Evolutionary conservation across 2,113 vertebrate species (phyloP).

Genomic region (Microtus pennsylvanicus): DNA sequence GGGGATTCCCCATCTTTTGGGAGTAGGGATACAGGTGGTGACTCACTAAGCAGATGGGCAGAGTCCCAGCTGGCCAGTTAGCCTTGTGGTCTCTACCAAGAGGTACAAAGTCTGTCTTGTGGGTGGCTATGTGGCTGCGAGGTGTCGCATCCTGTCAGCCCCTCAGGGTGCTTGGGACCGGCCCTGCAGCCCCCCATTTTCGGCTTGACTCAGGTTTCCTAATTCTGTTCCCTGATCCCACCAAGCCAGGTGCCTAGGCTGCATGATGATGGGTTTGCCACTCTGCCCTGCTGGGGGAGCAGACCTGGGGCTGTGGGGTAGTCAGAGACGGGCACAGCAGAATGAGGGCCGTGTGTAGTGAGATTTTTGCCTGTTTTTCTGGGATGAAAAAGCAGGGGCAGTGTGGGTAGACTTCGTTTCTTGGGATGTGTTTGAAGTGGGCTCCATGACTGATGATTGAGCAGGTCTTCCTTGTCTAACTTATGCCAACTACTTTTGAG

Average conservation of each 20-base stretch:
- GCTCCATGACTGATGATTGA: rapidly evolving
- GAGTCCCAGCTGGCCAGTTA: background rate
- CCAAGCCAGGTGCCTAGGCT: background rate
- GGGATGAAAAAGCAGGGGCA: too few species aligned
- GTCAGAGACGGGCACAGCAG: too few species aligned
- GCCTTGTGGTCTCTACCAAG: background rate
- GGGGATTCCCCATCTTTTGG: background rate
- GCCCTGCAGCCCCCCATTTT: background rate
- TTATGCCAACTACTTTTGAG: rapidly evolving
- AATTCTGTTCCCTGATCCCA: background rate
- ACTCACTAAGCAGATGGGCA: background rate
- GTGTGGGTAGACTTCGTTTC: background rate
- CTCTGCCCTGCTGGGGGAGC: background rate
- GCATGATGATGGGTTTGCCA: background rate
- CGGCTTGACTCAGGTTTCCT: background rate
- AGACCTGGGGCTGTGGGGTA: background rate
- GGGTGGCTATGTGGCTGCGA: background rate
- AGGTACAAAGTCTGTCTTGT: rapidly evolving
- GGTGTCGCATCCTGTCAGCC: rapidly evolving
- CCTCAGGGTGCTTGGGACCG: background rate
- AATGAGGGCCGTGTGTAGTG: rapidly evolving
- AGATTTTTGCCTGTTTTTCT: background rate
- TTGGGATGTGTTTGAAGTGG: background rate
- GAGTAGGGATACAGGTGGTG: background rate
- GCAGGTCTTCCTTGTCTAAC: background rate